These are phyloP conservation scores for Botia almorhae DNA, from an alignment of 2,797 vertebrate species.

Conservation along the genomic window DNA sequence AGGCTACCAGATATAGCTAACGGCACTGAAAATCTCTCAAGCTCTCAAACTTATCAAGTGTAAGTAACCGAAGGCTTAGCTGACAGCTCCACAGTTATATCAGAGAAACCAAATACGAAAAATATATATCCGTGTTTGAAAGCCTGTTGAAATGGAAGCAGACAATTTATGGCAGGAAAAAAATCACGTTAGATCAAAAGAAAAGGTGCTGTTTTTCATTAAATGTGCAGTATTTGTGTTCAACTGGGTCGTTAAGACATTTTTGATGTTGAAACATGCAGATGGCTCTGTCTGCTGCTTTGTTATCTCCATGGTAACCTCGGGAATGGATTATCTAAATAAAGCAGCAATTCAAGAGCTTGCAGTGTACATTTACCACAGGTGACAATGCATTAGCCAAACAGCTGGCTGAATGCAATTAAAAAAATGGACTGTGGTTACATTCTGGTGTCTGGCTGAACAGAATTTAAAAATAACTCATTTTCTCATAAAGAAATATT, in stretches of 20 bases:
- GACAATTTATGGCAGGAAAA: not conserved
- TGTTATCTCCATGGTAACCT: slow-evolving; percentile 74
- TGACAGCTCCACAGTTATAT: slow-evolving; percentile 16
- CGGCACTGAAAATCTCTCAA: slow-evolving; percentile 46
- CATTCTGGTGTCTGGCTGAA: slow-evolving; percentile 49
- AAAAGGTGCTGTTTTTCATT: slow-evolving; percentile 10
- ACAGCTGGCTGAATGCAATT: slow-evolving; percentile 57
- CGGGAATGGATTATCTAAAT: slow-evolving; percentile 72
- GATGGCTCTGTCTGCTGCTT: slow-evolving; percentile 54
- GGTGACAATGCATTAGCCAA: slow-evolving; percentile 58
- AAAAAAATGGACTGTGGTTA: slow-evolving; percentile 61
- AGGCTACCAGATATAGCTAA: slow-evolving; percentile 72
- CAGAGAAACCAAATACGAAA: not conserved
- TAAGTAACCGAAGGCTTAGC: slow-evolving; percentile 15
- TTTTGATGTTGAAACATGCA: slow-evolving; percentile 50
- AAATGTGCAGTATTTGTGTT: slow-evolving; percentile 22
- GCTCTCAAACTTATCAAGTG: slow-evolving; percentile 37
- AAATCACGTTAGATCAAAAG: slow-evolving; percentile 5
- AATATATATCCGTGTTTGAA: not conserved
- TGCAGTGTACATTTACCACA: slow-evolving; percentile 66
- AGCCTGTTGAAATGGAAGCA: not conserved
- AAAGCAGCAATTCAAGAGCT: slow-evolving; percentile 69
- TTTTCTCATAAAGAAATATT: slow-evolving; percentile 8
- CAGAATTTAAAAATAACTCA: slow-evolving; percentile 52
- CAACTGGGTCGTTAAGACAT: slow-evolving; percentile 43